Percentiles rank a stretch among this genome's conserved stretches.
Evolutionary conservation across 2,113 vertebrate species (phyloP).

Genomic region (Oostethus manadensis): DNA sequence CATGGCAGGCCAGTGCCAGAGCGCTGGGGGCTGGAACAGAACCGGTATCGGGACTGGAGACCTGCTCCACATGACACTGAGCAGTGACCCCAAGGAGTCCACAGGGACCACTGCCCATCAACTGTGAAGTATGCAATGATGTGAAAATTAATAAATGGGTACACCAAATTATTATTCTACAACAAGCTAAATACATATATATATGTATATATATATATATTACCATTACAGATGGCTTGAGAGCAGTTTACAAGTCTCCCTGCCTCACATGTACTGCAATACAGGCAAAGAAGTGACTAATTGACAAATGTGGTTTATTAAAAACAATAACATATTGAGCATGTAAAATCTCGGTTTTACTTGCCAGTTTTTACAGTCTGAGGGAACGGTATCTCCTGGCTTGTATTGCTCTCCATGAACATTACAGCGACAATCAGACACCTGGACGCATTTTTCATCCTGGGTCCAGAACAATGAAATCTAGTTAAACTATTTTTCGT

Average conservation of each 20-base stretch:
- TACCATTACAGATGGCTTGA: slow-evolving; percentile 71
- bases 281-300: background rate
- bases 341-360: background rate
- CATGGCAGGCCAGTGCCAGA: slow-evolving; percentile 58
- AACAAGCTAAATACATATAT: too few species aligned
- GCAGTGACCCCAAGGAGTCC: slow-evolving; percentile 85
- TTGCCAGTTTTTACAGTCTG: slow-evolving; percentile 82
- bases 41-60: slow-evolving; percentile 73
- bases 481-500: background rate
- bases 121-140: slow-evolving; percentile 39
- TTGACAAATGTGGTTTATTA: too few species aligned
- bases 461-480: slow-evolving; percentile 18
- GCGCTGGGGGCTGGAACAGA: slow-evolving; percentile 69
- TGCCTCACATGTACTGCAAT: slow-evolving; percentile 74
- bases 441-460: slow-evolving; percentile 69
- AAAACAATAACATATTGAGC: background rate
- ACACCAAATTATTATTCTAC: background rate
- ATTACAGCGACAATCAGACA: slow-evolving; percentile 73
- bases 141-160: background rate
- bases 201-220: background rate
- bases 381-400: slow-evolving; percentile 63
- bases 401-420: slow-evolving; percentile 62
- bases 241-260: slow-evolving; percentile 77
- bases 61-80: slow-evolving; percentile 76
- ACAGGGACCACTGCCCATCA: slow-evolving; percentile 75